A percentile compares a stretch with the other conserved stretches of the same genome.
phyloP scores from a whole-genome alignment of 1,140 invertebrate genomes.

The Hyposmocoma kahamanoa region DNA sequence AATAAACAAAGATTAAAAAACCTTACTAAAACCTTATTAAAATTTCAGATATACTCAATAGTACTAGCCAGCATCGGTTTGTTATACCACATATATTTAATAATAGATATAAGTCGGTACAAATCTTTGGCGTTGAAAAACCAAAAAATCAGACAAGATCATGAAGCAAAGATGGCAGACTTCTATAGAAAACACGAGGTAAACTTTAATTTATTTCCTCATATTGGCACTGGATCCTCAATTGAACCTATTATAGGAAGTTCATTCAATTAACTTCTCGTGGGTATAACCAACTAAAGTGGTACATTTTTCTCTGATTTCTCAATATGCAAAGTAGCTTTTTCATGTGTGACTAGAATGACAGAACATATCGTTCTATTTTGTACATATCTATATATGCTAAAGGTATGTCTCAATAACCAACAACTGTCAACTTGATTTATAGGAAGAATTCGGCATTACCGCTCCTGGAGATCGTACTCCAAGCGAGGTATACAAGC shows the following conservation, averaged over 20 bases:
- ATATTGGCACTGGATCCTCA: neutral
- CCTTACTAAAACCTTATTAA: neutral
- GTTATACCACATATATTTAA: slow-evolving; percentile 75
- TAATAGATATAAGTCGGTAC: slow-evolving; percentile 77
- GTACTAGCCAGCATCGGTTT: slow-evolving; percentile 75
- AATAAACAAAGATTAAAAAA: too few species aligned
- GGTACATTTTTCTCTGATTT: too few species aligned
- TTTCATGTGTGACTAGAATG: too few species aligned
- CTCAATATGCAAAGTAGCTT: too few species aligned
- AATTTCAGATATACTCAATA: slow-evolving; percentile 76
- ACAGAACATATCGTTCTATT: too few species aligned
- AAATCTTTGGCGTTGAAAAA: slow-evolving; percentile 69
- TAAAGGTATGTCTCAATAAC: neutral
- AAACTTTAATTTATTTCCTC: slow-evolving; percentile 10
- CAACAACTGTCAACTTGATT: slow-evolving; percentile 10
- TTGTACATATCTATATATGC: slow-evolving; percentile 1
- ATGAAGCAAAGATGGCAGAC: slow-evolving; percentile 51
- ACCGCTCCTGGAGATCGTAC: slow-evolving; percentile 48
- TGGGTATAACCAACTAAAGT: too few species aligned
- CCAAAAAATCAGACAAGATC: slow-evolving; percentile 56
- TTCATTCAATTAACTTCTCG: too few species aligned
- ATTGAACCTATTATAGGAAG: too few species aligned
- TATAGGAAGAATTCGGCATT: slow-evolving; percentile 48
- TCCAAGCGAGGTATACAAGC: slow-evolving; percentile 25
- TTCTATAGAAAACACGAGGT: slow-evolving; percentile 62